Percentiles rank a stretch among this genome's conserved stretches.
These are phyloP conservation scores for Salminus brasiliensis DNA, from an alignment of 2,113 vertebrate genomes.

Conservation along the genomic window DNA sequence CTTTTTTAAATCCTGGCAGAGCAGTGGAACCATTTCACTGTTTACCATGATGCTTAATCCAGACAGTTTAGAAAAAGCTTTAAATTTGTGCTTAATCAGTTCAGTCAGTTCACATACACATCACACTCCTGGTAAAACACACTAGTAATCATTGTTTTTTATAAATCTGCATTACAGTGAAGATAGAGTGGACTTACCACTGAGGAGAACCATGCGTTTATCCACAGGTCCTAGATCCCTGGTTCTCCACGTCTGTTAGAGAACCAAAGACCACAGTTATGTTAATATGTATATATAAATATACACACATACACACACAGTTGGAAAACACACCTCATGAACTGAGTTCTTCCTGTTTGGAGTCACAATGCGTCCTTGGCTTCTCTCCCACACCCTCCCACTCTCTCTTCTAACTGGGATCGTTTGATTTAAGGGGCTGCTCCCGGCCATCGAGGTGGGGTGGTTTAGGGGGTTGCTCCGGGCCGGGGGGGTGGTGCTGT, in stretches of 20 bases:
- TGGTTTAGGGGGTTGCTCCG: slow-evolving; percentile 1
- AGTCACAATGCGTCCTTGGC: slow-evolving; percentile 46
- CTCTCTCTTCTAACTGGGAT: slow-evolving; percentile 28
- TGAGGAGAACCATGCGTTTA: slow-evolving; percentile 54
- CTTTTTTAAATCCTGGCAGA: no score
- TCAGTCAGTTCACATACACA: no score
- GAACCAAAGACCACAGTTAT: not conserved
- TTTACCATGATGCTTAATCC: no score
- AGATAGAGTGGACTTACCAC: slow-evolving; percentile 25
- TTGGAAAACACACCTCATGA: slow-evolving; percentile 56
- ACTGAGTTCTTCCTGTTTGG: slow-evolving; percentile 26
- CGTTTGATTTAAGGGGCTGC: no score
- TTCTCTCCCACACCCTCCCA: slow-evolving; percentile 50
- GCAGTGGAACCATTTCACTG: no score
- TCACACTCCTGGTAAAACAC: no score
- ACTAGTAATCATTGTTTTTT: not conserved
- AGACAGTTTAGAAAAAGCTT: no score
- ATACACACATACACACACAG: not conserved
- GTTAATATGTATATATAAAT: no score
- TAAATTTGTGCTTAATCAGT: no score
- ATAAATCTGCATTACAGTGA: slow-evolving; percentile 11
- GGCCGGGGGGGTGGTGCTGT: not conserved
- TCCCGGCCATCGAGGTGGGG: no score
- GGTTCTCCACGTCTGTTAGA: slow-evolving; percentile 43
- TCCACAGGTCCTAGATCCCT: slow-evolving; percentile 39